Conservation (phyloP, 1,140 invertebrate species). For the Archivesica marissinica region DNA sequence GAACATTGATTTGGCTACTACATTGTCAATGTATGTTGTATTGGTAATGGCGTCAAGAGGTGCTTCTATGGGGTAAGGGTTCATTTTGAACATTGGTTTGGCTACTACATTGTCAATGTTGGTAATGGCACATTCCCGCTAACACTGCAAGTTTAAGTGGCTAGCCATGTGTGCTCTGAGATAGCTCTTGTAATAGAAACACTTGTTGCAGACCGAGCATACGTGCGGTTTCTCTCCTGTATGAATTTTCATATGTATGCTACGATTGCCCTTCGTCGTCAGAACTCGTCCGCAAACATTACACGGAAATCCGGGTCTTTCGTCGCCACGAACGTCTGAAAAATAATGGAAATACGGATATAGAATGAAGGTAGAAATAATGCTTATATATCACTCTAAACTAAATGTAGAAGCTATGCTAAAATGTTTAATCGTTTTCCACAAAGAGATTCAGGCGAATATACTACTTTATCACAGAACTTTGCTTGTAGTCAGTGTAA, state of each 20-base stretch:
- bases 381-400: background rate
- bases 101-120: too few species aligned
- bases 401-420: background rate
- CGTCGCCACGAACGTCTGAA: background rate
- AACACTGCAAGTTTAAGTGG: slow-evolving; percentile 93
- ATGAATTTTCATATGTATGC: slow-evolving; percentile 70
- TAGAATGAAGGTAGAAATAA: background rate
- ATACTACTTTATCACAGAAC: too few species aligned
- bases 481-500: too few species aligned
- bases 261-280: slow-evolving; percentile 65
- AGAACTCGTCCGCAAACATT: slow-evolving; percentile 90
- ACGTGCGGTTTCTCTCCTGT: slow-evolving; percentile 62
- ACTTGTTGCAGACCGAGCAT: slow-evolving; percentile 54
- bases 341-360: background rate
- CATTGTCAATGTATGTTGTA: too few species aligned
- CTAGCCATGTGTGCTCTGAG: slow-evolving; percentile 92
- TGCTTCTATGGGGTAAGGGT: too few species aligned
- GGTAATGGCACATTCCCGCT: too few species aligned
- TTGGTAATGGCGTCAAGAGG: too few species aligned
- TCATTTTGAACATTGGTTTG: too few species aligned
- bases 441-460: background rate
- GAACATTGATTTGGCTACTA: too few species aligned
- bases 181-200: slow-evolving; percentile 54
- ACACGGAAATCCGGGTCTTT: slow-evolving; percentile 89
- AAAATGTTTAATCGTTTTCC: background rate